Conservation (phyloP, 2,797 vertebrate genomes). For the Delichon dasypus region DNA sequence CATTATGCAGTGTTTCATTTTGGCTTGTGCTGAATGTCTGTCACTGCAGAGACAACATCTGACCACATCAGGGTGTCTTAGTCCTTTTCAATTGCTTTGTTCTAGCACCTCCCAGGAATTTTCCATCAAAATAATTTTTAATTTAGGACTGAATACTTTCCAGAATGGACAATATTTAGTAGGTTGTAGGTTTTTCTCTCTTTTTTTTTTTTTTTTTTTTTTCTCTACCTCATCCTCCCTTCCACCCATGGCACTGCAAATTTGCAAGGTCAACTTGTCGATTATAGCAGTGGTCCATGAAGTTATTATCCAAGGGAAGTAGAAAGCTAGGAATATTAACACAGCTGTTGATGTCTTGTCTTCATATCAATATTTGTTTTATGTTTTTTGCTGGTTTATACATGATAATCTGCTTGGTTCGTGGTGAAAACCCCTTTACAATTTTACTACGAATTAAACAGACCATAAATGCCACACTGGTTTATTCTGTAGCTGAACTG, state of each 20-base stretch:
- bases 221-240: accelerated
- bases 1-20: conserved; percentile 71
- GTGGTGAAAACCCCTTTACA: neutral
- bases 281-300: neutral
- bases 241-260: neutral
- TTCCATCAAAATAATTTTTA: neutral
- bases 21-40: conserved; percentile 3
- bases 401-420: neutral
- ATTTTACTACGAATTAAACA: neutral
- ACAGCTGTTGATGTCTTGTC: neutral
- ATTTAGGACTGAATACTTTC: neutral
- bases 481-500: neutral
- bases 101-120: neutral
- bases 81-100: neutral
- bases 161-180: neutral
- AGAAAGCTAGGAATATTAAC: neutral
- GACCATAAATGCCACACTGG: neutral
- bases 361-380: neutral
- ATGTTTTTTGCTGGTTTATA: neutral
- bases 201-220: too few species aligned
- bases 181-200: neutral
- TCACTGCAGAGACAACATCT: neutral
- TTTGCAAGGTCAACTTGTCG: neutral
- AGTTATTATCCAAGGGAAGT: neutral
- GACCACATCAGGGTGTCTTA: neutral